phyloP scores from a whole-genome alignment of 2,888 invertebrate species.

The Drosophila niveifrons region DNA sequence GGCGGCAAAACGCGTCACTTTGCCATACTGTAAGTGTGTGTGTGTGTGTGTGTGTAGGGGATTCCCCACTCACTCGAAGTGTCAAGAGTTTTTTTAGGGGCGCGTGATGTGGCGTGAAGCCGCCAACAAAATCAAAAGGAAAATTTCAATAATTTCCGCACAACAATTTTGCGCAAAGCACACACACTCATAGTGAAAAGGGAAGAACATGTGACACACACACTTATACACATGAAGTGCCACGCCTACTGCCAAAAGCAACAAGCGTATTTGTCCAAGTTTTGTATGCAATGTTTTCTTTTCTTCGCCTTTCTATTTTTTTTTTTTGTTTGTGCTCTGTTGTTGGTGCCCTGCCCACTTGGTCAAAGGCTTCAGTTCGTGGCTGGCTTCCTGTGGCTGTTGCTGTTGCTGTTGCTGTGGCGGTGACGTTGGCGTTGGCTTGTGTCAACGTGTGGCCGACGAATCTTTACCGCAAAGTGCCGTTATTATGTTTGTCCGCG shows the following conservation, averaged over 20 bases:
- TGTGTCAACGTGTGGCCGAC: constrained; percentile 72
- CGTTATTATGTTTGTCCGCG: constrained; percentile 75
- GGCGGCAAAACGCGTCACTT: constrained; percentile 48
- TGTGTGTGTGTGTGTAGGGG: neutral
- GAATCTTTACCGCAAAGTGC: constrained; percentile 74
- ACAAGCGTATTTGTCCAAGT: constrained; percentile 63
- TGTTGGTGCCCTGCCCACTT: constrained; percentile 27
- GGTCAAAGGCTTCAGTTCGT: constrained; percentile 52
- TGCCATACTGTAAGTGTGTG: constrained; percentile 28
- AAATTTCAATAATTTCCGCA: constrained; percentile 83
- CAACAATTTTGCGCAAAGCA: constrained; percentile 67
- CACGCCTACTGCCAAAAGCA: constrained; percentile 68
- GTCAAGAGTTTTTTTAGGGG: constrained; percentile 3
- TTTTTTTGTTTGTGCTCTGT: constrained; percentile 7
- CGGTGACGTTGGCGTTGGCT: constrained; percentile 19
- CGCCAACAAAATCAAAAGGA: constrained; percentile 68
- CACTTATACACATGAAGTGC: constrained; percentile 28
- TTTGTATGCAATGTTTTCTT: constrained; percentile 9
- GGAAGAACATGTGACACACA: constrained; percentile 25
- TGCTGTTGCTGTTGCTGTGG: neutral
- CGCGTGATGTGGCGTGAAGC: constrained; percentile 7
- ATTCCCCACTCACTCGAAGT: constrained; percentile 8
- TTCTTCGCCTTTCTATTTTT: constrained; percentile 15
- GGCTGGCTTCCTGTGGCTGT: constrained; percentile 47
- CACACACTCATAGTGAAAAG: neutral